phyloP scores from a whole-genome alignment of 53 echinoderm and acorn worm genomes.

The Temnopleurus reevesii region DNA sequence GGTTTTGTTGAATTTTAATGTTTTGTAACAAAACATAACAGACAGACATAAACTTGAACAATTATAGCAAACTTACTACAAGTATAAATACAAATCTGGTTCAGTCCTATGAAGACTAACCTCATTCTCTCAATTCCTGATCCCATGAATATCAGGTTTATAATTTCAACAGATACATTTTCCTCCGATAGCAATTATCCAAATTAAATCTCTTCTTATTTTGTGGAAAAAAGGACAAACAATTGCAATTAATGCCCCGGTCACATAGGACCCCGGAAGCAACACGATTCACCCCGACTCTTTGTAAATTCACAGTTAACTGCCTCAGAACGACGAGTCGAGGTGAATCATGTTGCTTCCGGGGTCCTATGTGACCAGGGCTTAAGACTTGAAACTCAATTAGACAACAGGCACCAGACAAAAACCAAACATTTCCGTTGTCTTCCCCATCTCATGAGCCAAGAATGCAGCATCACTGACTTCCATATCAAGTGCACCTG shows the following conservation, averaged over 20 bases:
- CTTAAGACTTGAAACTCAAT: too few relatives aligned
- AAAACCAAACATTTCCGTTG: too few relatives aligned
- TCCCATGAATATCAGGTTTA: background rate
- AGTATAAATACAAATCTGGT: slow-evolving; percentile 30
- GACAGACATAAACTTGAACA: slow-evolving; percentile 21
- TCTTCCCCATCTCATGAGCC: too few relatives aligned
- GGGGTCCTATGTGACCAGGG: too few relatives aligned
- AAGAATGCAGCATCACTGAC: too few relatives aligned
- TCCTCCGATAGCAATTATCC: too few relatives aligned
- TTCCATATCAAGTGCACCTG: too few relatives aligned
- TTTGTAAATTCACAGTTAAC: too few relatives aligned
- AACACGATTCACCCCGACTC: background rate
- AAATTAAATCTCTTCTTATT: background rate
- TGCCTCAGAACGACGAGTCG: too few relatives aligned
- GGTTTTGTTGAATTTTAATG: background rate
- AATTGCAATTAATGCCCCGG: background rate
- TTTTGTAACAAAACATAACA: slow-evolving; percentile 49
- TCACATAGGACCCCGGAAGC: background rate
- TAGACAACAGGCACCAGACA: too few relatives aligned
- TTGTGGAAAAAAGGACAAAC: background rate
- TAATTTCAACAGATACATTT: background rate
- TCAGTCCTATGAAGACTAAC: background rate
- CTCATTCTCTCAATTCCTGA: background rate
- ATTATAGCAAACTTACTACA: slow-evolving; percentile 29
- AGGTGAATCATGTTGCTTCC: background rate